Base-by-base conservation (phyloP, 2,797 vertebrate species). In the Sciurus vulgaris region DNA sequence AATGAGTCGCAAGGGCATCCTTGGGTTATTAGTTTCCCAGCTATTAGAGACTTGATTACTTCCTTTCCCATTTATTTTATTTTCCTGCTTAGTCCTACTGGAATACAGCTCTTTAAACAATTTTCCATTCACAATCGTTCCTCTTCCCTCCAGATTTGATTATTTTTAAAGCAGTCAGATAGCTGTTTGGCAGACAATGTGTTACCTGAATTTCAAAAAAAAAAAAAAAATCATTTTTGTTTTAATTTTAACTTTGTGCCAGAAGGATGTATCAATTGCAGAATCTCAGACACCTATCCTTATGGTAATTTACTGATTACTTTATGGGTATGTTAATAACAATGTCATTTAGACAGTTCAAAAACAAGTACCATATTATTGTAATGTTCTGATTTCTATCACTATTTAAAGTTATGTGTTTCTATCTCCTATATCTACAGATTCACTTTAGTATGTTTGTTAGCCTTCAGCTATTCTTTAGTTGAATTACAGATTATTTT, bases 31-130 rank as follows among this genome's bases (percentile, higher is more conserved):
- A 97, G 94, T 97, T 97, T 72, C 47, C 11, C 13, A 76, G 87
- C 96, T 96, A 97, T 96, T 97, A 95, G 54, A 96, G 73, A 87
- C 72, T 96, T 96, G 93, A 97, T 97, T 93, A 90, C 90, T 97
- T 96, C 97, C 96, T 95, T 93, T 95, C 72, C 61, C 94, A 95
- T 95, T 97, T 96, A 92, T 96, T 97, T 97, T 96, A 89, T 96
- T 93, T 97, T 87, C 89, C 54, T 94, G 70, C 65, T 73, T 47
- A 89, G 54, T 92, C 96, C 91, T 95, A 20, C 89, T 67, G 56
- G 96, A 93, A 97, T 90, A 88, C 2, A 2, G 15, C 30, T 89
- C 86, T 97, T 67, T 95, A 77, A 94, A 86, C 63, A 93, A 92
- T 91, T 90, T 96, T 91, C 61, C 73, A 82, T 92, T 95, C 87